A percentile compares a stretch with the other conserved stretches of the same genome.
phyloP scores from a whole-genome alignment of 2,888 invertebrate genomes.

The Agelastica alni region DNA sequence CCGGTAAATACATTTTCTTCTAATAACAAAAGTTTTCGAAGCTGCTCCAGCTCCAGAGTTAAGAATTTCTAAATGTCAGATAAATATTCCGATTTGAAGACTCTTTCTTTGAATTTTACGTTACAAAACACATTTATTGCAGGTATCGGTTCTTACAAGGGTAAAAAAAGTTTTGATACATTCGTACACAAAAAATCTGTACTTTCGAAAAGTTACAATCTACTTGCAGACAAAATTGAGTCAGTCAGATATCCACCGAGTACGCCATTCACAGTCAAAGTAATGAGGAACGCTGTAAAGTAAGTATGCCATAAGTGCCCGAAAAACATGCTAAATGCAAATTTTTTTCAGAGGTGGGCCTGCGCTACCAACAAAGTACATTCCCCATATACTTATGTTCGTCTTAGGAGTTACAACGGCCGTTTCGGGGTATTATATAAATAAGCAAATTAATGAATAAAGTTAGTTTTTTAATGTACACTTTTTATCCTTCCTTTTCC shows the following conservation, averaged over 20 bases:
- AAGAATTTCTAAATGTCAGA: no score
- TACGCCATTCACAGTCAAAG: slow-evolving; percentile 69
- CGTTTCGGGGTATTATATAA: slow-evolving; percentile 40
- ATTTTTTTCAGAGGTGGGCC: slow-evolving; percentile 28
- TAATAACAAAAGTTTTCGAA: not conserved
- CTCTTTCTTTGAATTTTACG: no score
- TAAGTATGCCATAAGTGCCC: no score
- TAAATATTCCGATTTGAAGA: no score
- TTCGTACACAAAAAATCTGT: slow-evolving; percentile 92
- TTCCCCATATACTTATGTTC: slow-evolving; percentile 69
- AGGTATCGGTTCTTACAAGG: slow-evolving; percentile 94
- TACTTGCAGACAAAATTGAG: slow-evolving; percentile 70
- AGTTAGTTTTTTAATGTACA: not conserved
- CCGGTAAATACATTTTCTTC: slow-evolving; percentile 52
- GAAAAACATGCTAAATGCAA: no score
- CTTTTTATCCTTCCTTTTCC: no score
- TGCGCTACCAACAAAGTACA: slow-evolving; percentile 54
- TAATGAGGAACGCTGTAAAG: slow-evolving; percentile 65
- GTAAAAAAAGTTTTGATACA: slow-evolving; percentile 85
- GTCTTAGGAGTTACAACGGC: slow-evolving; percentile 71
- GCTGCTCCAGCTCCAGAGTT: no score
- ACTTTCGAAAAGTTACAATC: slow-evolving; percentile 69
- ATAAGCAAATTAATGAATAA: slow-evolving; percentile 21
- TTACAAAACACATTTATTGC: slow-evolving; percentile 11
- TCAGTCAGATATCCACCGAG: slow-evolving; percentile 84